A percentile compares a stretch with the other conserved stretches of the same genome.
Conservation (phyloP, 2,888 invertebrate species). For the Cartodere bifasciata region DNA sequence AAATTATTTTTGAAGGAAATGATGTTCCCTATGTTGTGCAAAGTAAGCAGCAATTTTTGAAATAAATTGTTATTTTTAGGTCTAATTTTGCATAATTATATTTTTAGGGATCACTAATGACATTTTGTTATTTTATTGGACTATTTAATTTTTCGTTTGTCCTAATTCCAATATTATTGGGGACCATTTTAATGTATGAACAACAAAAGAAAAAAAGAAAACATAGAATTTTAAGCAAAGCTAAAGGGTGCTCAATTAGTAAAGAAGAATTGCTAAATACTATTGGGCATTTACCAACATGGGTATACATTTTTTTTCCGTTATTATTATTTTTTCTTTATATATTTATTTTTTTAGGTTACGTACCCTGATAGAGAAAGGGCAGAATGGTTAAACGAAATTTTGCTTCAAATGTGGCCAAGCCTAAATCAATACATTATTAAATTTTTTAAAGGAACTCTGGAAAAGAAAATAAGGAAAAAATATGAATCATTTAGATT, state of each 20-base stretch:
- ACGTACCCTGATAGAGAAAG: slow-evolving; percentile 26
- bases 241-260: slow-evolving; percentile 19
- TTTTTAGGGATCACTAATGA: no score
- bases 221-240: slow-evolving; percentile 20
- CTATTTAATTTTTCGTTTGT: no score
- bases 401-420: slow-evolving; percentile 25
- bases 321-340: slow-evolving; percentile 1
- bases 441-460: slow-evolving; percentile 21
- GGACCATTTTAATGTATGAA: no score
- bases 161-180: no score
- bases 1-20: no score
- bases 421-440: slow-evolving; percentile 21
- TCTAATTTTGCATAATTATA: no score
- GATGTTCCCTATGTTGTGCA: no score
- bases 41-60: no score
- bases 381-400: slow-evolving; percentile 28
- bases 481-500: slow-evolving; percentile 26
- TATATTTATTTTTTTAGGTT: slow-evolving; percentile 19
- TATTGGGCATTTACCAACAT: slow-evolving; percentile 25
- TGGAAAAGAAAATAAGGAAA: slow-evolving; percentile 24
- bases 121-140: no score
- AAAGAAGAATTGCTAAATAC: slow-evolving; percentile 21
- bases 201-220: slow-evolving; percentile 17
- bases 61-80: no score
- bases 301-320: slow-evolving; percentile 18